These are phyloP conservation scores for Anastrepha ludens DNA, from an alignment of 1,140 invertebrate species.

Conservation along the genomic window DNA sequence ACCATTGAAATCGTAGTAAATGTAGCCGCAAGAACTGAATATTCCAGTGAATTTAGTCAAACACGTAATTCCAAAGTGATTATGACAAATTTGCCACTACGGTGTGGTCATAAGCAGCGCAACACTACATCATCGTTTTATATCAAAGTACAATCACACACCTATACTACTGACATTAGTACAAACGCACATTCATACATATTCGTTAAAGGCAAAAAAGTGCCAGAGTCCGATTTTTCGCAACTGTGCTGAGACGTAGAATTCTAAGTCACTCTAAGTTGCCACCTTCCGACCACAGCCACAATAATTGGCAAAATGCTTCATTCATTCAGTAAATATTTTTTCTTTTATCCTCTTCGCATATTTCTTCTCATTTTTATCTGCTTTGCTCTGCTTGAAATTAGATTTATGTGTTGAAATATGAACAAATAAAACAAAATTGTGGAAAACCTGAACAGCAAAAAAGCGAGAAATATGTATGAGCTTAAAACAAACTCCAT, in stretches of 20 bases:
- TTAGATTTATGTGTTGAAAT: slow-evolving; percentile 9
- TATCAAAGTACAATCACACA: not conserved
- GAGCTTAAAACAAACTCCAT: not conserved
- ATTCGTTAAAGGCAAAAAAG: no score
- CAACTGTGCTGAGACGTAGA: not conserved
- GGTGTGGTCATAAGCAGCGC: not conserved
- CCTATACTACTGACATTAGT: no score
- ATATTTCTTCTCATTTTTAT: not conserved
- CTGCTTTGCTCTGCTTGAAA: slow-evolving; percentile 18
- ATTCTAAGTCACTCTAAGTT: not conserved
- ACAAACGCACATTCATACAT: no score
- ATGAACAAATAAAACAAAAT: not conserved
- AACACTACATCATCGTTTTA: not conserved
- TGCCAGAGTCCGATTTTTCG: no score
- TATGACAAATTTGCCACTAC: not conserved
- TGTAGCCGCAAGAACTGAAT: not conserved
- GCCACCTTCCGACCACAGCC: not conserved
- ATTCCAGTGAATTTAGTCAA: not conserved
- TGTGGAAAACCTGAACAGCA: not conserved
- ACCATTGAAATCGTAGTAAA: not conserved
- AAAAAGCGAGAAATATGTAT: not conserved
- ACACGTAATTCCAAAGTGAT: slow-evolving; percentile 40
- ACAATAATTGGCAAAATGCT: not conserved
- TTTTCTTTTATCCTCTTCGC: not conserved
- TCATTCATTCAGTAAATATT: slow-evolving; percentile 11